phyloP scores from a whole-genome alignment of 2,888 invertebrate genomes.

The Schizaphis graminum region DNA sequence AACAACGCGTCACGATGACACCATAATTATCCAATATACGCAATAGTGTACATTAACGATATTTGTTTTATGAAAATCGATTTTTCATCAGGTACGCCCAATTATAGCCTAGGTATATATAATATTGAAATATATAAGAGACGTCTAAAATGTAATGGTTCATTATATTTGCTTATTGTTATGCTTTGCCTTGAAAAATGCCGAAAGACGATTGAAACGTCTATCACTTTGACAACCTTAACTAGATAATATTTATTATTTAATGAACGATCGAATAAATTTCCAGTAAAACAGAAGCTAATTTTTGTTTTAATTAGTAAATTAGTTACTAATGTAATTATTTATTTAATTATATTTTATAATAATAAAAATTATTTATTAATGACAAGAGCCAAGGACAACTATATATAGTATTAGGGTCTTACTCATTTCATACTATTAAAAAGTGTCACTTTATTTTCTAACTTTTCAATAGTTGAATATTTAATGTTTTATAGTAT shows the following conservation, averaged over 20 bases:
- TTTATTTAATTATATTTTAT: background rate
- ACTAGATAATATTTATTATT: background rate
- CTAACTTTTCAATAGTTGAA: background rate
- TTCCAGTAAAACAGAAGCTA: background rate
- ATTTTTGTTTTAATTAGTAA: background rate
- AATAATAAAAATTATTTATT: too few species aligned
- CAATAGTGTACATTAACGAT: background rate
- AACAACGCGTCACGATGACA: background rate
- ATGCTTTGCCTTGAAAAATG: constrained; percentile 2
- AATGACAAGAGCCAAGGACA: too few species aligned
- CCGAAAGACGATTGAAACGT: background rate
- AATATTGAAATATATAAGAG: background rate
- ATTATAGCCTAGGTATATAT: background rate
- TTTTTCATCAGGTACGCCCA: background rate
- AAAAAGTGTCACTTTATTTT: background rate
- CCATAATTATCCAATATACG: background rate
- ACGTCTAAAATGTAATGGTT: constrained; percentile 2
- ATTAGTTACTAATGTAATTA: background rate
- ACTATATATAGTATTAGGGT: background rate
- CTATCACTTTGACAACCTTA: constrained; percentile 1
- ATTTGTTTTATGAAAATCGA: constrained; percentile 22
- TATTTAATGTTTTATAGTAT: background rate
- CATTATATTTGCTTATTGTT: background rate
- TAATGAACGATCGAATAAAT: background rate
- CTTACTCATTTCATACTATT: background rate